These are phyloP conservation scores for Rotaria socialis DNA, from an alignment of 2,888 invertebrate species.

Conservation along the genomic window DNA sequence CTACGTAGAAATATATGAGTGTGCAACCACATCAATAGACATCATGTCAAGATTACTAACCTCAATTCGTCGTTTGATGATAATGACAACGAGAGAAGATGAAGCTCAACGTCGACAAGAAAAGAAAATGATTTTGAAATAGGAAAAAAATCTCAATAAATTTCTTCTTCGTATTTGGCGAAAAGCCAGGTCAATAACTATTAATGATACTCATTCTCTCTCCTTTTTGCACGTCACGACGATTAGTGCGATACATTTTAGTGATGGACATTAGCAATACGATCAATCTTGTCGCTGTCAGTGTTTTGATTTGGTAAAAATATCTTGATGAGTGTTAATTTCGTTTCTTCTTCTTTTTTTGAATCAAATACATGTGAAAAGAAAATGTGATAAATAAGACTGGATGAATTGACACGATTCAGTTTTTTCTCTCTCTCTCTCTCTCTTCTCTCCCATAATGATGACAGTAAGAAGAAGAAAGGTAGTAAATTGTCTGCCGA, in stretches of 20 bases:
- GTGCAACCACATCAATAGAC: neutral
- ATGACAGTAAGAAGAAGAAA: neutral
- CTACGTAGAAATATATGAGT: neutral
- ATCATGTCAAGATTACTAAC: slow-evolving; percentile 2
- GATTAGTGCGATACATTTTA: neutral
- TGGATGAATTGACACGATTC: neutral
- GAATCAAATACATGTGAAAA: neutral
- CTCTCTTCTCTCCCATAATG: neutral
- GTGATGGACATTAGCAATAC: neutral
- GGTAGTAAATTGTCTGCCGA: neutral
- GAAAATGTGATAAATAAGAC: neutral
- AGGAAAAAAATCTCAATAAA: neutral
- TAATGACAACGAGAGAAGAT: neutral
- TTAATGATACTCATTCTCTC: neutral
- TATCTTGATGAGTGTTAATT: neutral
- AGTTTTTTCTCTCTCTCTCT: neutral
- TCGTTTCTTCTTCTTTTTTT: neutral
- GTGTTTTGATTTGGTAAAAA: neutral
- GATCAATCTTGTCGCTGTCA: neutral
- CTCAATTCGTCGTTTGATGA: neutral
- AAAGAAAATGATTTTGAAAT: neutral
- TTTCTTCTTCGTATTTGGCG: neutral
- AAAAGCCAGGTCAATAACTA: neutral
- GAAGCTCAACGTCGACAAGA: neutral
- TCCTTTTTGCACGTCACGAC: neutral